A percentile compares a stretch with the other conserved stretches of the same genome.
phyloP scores from a whole-genome alignment of 1,140 invertebrate genomes.

The Plectrocnemia conspersa region DNA sequence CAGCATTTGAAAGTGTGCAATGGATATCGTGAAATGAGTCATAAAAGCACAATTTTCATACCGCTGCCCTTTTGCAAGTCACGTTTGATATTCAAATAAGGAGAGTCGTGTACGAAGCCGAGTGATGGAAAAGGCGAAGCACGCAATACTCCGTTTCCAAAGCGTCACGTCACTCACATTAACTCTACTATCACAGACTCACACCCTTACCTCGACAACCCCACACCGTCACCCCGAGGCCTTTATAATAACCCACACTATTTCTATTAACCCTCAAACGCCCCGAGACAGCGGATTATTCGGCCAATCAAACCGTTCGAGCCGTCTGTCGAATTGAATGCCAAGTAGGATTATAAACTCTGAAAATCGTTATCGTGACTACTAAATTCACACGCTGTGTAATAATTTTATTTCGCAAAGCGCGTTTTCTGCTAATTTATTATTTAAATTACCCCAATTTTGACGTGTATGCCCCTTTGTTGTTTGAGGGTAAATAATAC shows the following conservation, averaged over 20 bases:
- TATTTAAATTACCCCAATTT: too few species aligned
- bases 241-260: constrained; percentile 7
- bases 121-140: constrained; percentile 4
- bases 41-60: constrained; percentile 13
- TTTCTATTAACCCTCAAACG: constrained; percentile 1
- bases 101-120: background rate
- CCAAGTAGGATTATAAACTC: too few species aligned
- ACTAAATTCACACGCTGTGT: too few species aligned
- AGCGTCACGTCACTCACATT: constrained; percentile 20
- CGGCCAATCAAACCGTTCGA: background rate
- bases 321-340: too few species aligned
- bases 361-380: too few species aligned
- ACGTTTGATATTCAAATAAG: constrained; percentile 17
- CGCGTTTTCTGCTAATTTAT: too few species aligned
- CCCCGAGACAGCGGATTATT: background rate
- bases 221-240: too few species aligned
- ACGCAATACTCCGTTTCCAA: constrained; percentile 14
- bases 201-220: background rate
- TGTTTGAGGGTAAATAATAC: too few species aligned
- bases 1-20: too few species aligned
- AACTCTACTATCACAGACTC: constrained; percentile 15
- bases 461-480: too few species aligned
- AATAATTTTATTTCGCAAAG: too few species aligned
- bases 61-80: constrained; percentile 9
- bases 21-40: too few species aligned